Evolutionary conservation across 2,888 invertebrate genomes (phyloP).

Genomic region (Luperina nickerlii): DNA sequence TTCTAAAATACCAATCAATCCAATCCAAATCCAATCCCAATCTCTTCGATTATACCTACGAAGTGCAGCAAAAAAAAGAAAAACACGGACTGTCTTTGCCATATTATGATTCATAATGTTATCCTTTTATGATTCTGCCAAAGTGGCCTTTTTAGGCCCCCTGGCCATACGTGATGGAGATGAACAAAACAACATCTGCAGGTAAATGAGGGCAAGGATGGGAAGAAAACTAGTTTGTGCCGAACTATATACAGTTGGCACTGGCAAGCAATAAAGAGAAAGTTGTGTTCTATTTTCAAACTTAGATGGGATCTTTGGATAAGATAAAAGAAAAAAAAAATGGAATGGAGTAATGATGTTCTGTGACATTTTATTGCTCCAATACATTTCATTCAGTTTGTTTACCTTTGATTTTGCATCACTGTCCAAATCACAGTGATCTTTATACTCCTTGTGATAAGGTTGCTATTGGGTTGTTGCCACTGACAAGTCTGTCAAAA

Average conservation of each 20-base stretch:
- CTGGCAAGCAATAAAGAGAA: slow-evolving; percentile 39
- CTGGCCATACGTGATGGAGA: slow-evolving; percentile 30
- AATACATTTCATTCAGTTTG: background rate
- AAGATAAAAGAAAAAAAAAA: background rate
- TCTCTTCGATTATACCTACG: too few species aligned
- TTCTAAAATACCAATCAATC: too few species aligned
- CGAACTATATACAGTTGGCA: slow-evolving; percentile 36
- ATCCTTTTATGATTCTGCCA: too few species aligned
- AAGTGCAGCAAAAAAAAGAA: too few species aligned
- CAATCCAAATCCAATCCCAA: too few species aligned
- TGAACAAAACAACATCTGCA: slow-evolving; percentile 57
- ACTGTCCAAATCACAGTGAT: too few species aligned
- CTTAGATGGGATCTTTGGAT: background rate
- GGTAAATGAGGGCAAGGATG: slow-evolving; percentile 60
- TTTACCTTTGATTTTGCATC: background rate
- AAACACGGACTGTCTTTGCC: too few species aligned
- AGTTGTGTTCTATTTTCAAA: slow-evolving; percentile 26
- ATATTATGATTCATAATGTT: too few species aligned
- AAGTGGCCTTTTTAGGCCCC: too few species aligned
- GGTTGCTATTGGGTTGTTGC: too few species aligned
- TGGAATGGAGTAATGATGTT: background rate
- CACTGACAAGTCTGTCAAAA: too few species aligned
- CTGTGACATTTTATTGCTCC: background rate
- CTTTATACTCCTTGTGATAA: too few species aligned
- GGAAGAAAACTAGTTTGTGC: slow-evolving; percentile 57